A percentile compares a stretch with the other conserved stretches of the same genome.
Evolutionary conservation across 2,797 vertebrate genomes (phyloP).

Genomic region (Melanotaenia maccullochi): DNA sequence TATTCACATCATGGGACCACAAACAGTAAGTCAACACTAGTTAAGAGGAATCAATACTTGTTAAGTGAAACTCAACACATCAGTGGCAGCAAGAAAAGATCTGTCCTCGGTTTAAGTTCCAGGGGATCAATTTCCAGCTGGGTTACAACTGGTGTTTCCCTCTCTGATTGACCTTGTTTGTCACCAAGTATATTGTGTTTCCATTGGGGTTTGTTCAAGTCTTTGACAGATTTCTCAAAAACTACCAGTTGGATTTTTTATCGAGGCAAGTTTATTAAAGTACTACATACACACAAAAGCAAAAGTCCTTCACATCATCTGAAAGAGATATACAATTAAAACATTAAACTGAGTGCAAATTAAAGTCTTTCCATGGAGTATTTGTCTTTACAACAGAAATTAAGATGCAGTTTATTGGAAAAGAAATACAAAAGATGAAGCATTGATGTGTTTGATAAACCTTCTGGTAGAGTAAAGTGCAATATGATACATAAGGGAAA

Average conservation of each 20-base stretch:
- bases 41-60: constrained; percentile 53
- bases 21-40: constrained; percentile 31
- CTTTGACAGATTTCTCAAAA: not conserved
- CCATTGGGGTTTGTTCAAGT: not conserved
- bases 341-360: not conserved
- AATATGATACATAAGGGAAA: not conserved
- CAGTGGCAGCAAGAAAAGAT: constrained; percentile 18
- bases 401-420: not conserved
- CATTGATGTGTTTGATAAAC: too few relatives aligned
- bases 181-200: not conserved
- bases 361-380: too few relatives aligned
- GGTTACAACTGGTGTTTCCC: constrained; percentile 22
- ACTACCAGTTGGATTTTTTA: not conserved
- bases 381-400: not conserved
- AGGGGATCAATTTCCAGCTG: constrained; percentile 40
- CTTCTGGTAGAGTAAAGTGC: too few relatives aligned
- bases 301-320: not conserved
- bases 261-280: not conserved
- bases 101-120: constrained; percentile 37
- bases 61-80: constrained; percentile 47
- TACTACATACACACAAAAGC: not conserved
- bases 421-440: too few relatives aligned
- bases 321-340: not conserved
- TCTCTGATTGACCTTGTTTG: constrained; percentile 18
- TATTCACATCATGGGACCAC: constrained; percentile 27